These are phyloP conservation scores for Orchestes rusci DNA, from an alignment of 2,888 invertebrate species.

Conservation along the genomic window DNA sequence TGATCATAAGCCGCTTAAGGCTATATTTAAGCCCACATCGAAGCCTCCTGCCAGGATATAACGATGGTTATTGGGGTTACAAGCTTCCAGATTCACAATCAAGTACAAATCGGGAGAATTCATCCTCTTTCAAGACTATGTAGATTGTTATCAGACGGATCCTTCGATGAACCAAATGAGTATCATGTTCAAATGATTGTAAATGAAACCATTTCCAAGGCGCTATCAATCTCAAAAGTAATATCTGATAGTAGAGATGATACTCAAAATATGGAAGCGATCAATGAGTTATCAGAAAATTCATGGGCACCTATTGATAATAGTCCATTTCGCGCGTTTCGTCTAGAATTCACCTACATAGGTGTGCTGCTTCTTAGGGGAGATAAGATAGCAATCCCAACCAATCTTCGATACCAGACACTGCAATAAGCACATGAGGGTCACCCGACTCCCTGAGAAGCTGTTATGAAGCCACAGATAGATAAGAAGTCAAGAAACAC, in stretches of 20 bases:
- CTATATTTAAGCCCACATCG: conserved; percentile 30
- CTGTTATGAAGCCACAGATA: conserved; percentile 11
- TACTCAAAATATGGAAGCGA: conserved; percentile 10
- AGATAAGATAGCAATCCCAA: conserved; percentile 25
- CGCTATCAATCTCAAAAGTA: conserved; percentile 9
- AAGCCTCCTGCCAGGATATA: no score
- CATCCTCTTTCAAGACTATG: conserved; percentile 29
- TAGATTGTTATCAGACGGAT: no score
- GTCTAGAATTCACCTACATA: conserved; percentile 23
- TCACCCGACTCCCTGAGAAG: conserved; percentile 28
- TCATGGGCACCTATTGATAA: conserved; percentile 20
- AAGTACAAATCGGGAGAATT: conserved; percentile 25
- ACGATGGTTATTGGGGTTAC: conserved; percentile 27
- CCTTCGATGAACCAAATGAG: no score
- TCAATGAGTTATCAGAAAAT: conserved; percentile 13
- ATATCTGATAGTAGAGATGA: conserved; percentile 7
- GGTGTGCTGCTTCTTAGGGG: conserved; percentile 25
- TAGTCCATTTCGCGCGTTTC: conserved; percentile 23
- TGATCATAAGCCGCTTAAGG: conserved; percentile 37
- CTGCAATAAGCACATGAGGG: no score
- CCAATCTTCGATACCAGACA: conserved; percentile 17
- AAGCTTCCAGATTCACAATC: conserved; percentile 24
- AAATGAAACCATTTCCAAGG: no score
- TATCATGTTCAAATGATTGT: no score
- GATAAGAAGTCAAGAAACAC: conserved; percentile 10